Evolutionary conservation across 2,888 invertebrate genomes (phyloP).

Genomic region (Apamea anceps): DNA sequence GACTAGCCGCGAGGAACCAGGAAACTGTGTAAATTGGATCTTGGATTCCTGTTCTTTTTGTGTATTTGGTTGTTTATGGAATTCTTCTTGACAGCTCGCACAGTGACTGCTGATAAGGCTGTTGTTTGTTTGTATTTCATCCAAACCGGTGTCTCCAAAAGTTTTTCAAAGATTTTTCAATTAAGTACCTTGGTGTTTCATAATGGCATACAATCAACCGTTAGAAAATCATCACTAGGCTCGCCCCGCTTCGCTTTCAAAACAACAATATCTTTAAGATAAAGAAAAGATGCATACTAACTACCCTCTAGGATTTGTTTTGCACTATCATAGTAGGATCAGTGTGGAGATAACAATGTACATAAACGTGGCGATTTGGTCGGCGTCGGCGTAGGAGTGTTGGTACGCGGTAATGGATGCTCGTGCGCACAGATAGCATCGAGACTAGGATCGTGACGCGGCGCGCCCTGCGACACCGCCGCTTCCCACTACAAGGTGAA

Average conservation of each 20-base stretch:
- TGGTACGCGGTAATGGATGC: constrained; percentile 69
- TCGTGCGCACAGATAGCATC: constrained; percentile 78
- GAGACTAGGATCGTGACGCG: constrained; percentile 75
- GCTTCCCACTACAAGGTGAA: constrained; percentile 60
- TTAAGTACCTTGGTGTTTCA: neutral
- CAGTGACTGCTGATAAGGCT: neutral
- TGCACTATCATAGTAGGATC: constrained; percentile 43
- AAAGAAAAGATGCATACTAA: neutral
- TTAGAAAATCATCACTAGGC: neutral
- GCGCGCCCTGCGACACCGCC: constrained; percentile 68
- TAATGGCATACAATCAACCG: neutral
- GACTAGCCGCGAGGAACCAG: constrained; percentile 53
- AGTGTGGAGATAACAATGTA: constrained; percentile 67
- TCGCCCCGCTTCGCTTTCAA: neutral
- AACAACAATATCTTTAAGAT: neutral
- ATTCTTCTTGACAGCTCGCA: neutral
- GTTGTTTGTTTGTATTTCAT: neutral
- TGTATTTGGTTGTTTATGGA: constrained; percentile 1
- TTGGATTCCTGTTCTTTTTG: constrained; percentile 29
- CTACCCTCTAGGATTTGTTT: constrained; percentile 2
- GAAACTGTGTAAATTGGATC: constrained; percentile 51
- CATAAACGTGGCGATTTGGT: constrained; percentile 70
- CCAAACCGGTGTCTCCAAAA: too few species aligned
- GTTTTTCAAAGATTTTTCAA: neutral
- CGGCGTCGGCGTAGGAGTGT: constrained; percentile 65